A percentile compares a stretch with the other conserved stretches of the same genome.
Evolutionary conservation across 2,113 vertebrate genomes (phyloP).

Genomic region (Pavo muticus): DNA sequence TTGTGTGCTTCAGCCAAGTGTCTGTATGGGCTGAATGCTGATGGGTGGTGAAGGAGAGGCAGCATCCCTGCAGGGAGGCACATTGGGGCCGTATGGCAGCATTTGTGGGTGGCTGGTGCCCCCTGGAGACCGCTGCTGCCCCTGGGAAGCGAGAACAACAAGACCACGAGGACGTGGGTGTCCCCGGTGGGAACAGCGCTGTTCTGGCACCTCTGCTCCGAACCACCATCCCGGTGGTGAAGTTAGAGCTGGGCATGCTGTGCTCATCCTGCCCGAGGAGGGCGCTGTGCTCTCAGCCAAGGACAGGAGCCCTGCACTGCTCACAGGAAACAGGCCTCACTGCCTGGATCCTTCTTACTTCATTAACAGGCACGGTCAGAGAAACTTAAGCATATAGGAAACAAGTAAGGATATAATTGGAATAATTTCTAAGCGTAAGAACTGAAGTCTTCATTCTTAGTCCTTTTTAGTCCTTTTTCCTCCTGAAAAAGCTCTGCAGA

Average conservation of each 20-base stretch:
- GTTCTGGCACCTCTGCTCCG: no score
- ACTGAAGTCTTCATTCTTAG: not conserved
- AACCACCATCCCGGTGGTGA: not conserved
- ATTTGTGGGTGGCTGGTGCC: slow-evolving; percentile 51
- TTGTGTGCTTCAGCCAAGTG: not conserved
- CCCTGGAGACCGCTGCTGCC: slow-evolving; percentile 44
- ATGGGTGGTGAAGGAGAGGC: not conserved
- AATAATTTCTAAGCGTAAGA: not conserved
- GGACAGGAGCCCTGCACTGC: not conserved
- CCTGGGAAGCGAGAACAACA: not conserved
- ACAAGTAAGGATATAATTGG: not conserved
- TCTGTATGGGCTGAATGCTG: slow-evolving; percentile 30
- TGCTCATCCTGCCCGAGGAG: accelerated
- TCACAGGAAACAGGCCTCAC: not conserved
- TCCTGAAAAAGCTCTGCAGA: not conserved
- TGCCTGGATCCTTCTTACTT: not conserved
- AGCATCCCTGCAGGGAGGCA: not conserved
- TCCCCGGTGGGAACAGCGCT: not conserved
- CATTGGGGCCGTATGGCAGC: not conserved
- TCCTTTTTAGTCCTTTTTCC: not conserved
- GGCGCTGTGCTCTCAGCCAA: not conserved
- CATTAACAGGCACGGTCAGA: not conserved
- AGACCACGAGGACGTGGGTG: not conserved
- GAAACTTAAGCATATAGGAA: not conserved
- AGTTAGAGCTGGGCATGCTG: not conserved